These are phyloP conservation scores for Pristiophorus japonicus DNA, from an alignment of 2,113 vertebrate species.

Conservation along the genomic window DNA sequence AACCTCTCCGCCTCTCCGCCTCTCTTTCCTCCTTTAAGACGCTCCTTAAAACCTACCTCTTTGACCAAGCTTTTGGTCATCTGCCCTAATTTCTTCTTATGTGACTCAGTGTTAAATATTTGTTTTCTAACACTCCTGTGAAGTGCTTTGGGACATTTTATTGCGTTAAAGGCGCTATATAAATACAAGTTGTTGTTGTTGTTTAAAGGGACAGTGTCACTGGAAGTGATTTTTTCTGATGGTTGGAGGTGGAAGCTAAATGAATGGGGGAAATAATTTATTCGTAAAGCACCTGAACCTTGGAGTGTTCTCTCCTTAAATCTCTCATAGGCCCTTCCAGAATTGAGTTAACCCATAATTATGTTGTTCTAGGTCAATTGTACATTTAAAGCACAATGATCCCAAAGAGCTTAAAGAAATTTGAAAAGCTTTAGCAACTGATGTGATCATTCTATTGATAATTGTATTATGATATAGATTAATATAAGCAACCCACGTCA, in stretches of 20 bases:
- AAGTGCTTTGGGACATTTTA: too few species aligned
- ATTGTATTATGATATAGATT: neutral
- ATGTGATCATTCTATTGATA: neutral
- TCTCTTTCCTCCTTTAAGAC: too few species aligned
- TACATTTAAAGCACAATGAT: neutral
- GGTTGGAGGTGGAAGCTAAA: neutral
- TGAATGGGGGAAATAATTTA: too few species aligned
- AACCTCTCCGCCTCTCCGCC: too few species aligned
- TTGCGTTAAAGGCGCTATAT: too few species aligned
- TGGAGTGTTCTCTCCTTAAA: neutral
- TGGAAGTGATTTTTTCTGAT: neutral
- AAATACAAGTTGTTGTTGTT: too few species aligned
- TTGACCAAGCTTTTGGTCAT: too few species aligned
- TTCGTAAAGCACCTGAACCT: neutral
- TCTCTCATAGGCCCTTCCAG: neutral
- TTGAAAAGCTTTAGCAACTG: neutral
- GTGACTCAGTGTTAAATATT: too few species aligned
- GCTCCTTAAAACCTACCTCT: too few species aligned
- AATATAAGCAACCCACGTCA: neutral
- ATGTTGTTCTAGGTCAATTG: neutral
- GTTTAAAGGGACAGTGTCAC: neutral
- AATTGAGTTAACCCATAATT: neutral
- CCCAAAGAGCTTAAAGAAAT: neutral
- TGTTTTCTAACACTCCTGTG: too few species aligned
- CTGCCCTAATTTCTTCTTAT: too few species aligned